These are phyloP conservation scores for Phrynocephalus vlangalii DNA, from an alignment of 2,797 vertebrate species.

Conservation along the genomic window DNA sequence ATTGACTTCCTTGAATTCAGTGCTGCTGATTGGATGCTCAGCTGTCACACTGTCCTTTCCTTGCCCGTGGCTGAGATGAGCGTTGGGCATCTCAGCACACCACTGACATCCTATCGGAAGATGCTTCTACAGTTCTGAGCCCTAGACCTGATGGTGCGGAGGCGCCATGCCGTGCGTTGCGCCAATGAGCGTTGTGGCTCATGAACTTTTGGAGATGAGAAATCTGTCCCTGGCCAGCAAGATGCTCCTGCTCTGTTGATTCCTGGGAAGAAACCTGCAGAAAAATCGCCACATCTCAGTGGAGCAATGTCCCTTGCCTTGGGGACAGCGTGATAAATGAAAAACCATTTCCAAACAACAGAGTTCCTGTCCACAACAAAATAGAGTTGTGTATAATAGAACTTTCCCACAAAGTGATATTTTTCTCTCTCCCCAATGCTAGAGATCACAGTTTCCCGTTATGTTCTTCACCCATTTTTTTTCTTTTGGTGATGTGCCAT, in stretches of 20 bases:
- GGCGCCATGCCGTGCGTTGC: not conserved
- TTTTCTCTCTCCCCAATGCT: not conserved
- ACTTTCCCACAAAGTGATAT: not conserved
- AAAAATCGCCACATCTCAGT: slow-evolving; percentile 21
- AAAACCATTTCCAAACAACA: not conserved
- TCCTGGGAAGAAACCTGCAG: slow-evolving; percentile 34
- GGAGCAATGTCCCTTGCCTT: slow-evolving; percentile 23
- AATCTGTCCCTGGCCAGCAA: slow-evolving; percentile 56
- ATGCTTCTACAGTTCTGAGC: slow-evolving; percentile 15
- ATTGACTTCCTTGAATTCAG: no score
- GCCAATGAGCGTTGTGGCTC: slow-evolving; percentile 56
- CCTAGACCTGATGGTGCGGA: slow-evolving; percentile 45
- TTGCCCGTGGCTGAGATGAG: no score
- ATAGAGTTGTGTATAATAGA: not conserved
- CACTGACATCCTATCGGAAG: slow-evolving; percentile 15
- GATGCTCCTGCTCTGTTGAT: slow-evolving; percentile 4
- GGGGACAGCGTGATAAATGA: not conserved
- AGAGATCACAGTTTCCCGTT: not conserved
- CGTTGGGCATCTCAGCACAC: slow-evolving; percentile 19
- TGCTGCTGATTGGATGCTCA: no score
- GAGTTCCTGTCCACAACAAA: not conserved
- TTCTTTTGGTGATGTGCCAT: not conserved
- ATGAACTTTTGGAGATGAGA: slow-evolving; percentile 54
- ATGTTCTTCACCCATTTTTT: not conserved
- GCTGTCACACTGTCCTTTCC: no score